phyloP scores from a whole-genome alignment of 2,797 vertebrate genomes.

The Rhinatrema bivittatum region DNA sequence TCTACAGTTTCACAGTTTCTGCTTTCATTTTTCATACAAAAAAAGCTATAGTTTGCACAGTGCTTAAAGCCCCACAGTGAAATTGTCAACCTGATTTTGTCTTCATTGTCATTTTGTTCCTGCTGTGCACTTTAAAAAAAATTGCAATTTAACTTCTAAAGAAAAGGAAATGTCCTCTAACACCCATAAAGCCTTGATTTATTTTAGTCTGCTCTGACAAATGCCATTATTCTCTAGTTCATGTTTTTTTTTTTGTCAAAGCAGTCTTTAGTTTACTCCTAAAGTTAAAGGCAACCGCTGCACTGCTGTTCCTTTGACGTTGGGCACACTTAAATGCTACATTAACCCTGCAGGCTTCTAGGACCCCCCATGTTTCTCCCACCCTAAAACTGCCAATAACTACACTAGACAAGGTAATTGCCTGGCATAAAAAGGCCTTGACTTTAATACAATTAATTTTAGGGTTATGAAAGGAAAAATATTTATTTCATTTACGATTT shows the following conservation, averaged over 20 bases:
- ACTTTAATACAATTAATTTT: no score
- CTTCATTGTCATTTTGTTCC: background rate
- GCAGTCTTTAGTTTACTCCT: no score
- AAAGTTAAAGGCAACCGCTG: no score
- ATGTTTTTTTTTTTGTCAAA: background rate
- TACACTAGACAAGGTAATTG: background rate
- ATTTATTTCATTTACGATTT: no score
- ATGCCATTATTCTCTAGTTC: background rate
- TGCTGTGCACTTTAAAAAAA: background rate
- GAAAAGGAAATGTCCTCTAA: background rate
- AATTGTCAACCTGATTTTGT: background rate
- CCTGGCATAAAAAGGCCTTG: constrained; percentile 1
- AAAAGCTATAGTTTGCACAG: no score
- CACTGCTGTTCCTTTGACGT: no score
- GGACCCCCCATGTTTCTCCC: background rate
- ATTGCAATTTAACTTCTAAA: background rate
- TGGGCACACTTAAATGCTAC: constrained; percentile 7
- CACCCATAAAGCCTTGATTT: constrained; percentile 1
- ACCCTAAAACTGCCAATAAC: constrained; percentile 1
- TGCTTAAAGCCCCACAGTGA: background rate
- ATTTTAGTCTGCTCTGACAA: background rate
- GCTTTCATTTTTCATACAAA: background rate
- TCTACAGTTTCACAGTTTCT: background rate
- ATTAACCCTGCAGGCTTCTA: constrained; percentile 3
- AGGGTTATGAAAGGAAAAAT: no score